phyloP scores from a whole-genome alignment of 2,113 vertebrate genomes.

The Trichomycterus rosablanca region DNA sequence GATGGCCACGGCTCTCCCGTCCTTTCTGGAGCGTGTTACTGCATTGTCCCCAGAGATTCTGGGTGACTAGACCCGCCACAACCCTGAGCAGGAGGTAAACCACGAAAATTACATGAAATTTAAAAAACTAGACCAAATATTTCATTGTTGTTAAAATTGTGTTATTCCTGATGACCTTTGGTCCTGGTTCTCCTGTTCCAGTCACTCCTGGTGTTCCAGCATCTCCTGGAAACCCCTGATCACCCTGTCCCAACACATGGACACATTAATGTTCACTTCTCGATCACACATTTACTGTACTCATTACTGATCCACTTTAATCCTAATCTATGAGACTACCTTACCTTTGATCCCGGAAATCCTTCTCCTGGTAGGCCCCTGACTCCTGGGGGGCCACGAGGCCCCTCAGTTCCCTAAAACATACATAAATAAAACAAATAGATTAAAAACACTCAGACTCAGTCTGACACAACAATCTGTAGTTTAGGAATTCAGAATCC shows the following conservation, averaged over 20 bases:
- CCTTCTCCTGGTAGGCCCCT: constrained; percentile 77
- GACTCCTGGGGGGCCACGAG: constrained; percentile 69
- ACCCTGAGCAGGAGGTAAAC: too few species aligned
- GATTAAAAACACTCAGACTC: not conserved
- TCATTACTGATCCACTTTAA: too few species aligned
- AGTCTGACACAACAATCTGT: too few species aligned
- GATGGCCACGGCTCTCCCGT: too few species aligned
- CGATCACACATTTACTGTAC: too few species aligned
- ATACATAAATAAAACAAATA: not conserved
- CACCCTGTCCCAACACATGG: constrained; percentile 63
- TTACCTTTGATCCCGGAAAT: constrained; percentile 78
- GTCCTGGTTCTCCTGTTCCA: constrained; percentile 70
- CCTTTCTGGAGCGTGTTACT: too few species aligned
- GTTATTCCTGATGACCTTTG: constrained; percentile 60
- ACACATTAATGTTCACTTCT: too few species aligned
- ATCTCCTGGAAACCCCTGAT: constrained; percentile 78
- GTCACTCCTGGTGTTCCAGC: constrained; percentile 71
- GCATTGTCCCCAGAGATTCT: too few species aligned
- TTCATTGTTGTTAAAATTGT: not conserved
- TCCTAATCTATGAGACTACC: not conserved
- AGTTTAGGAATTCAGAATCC: too few species aligned
- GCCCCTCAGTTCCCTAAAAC: constrained; percentile 74
- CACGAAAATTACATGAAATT: too few species aligned
- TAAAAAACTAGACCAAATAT: too few species aligned
- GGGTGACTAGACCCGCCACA: too few species aligned